phyloP scores from a whole-genome alignment of 1,140 invertebrate species.

The Meloidogyne chitwoodi region DNA sequence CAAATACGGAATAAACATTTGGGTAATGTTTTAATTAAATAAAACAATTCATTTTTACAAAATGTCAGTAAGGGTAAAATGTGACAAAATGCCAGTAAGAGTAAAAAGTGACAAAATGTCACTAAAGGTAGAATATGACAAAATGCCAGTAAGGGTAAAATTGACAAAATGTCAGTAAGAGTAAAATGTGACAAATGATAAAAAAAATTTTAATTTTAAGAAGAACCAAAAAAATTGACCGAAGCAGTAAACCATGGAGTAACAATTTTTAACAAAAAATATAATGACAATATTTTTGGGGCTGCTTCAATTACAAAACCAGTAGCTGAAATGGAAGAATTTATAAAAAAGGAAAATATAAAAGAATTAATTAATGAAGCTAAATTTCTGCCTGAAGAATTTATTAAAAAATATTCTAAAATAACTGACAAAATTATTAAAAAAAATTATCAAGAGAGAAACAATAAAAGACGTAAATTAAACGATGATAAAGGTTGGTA shows the following conservation, averaged over 20 bases:
- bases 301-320: not conserved
- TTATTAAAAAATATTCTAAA: not conserved
- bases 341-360: not conserved
- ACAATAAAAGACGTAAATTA: too few species aligned
- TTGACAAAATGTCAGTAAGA: not conserved
- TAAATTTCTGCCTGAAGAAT: not conserved
- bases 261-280: not conserved
- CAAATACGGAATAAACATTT: not conserved
- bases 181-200: too few species aligned
- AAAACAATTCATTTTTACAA: not conserved
- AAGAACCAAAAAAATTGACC: not conserved
- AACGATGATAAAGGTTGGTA: too few species aligned
- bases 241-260: not conserved
- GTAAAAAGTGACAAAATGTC: not conserved
- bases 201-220: not conserved
- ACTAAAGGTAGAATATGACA: not conserved
- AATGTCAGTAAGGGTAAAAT: not conserved
- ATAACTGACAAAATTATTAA: conserved; percentile 1
- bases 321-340: not conserved
- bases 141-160: not conserved
- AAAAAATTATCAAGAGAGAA: not conserved
- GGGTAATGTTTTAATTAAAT: not conserved
- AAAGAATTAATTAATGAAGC: not conserved
- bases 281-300: not conserved
- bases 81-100: not conserved